These are phyloP conservation scores for Drosophila nikananu DNA, from an alignment of 1,140 invertebrate species.

Conservation along the genomic window DNA sequence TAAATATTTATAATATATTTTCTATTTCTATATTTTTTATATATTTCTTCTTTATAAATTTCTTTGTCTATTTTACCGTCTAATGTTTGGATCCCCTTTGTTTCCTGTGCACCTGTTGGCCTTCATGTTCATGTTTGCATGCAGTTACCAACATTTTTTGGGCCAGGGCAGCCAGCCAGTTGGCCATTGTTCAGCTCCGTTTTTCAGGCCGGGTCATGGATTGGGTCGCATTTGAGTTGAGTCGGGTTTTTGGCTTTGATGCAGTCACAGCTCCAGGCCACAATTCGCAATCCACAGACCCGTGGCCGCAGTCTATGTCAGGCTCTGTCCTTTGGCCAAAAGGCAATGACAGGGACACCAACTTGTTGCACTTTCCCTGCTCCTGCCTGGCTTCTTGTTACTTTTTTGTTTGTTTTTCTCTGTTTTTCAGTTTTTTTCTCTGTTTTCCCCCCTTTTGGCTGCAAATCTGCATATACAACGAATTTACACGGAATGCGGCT, in stretches of 20 bases:
- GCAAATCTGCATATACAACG: constrained; percentile 44
- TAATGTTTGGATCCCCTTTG: not conserved
- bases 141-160: constrained; percentile 61
- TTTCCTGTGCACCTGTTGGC: constrained; percentile 34
- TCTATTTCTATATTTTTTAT: not conserved
- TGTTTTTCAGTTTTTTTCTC: not conserved
- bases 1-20: not conserved
- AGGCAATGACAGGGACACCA: constrained; percentile 35
- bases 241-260: constrained; percentile 43
- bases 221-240: constrained; percentile 32
- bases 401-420: not conserved
- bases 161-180: constrained; percentile 37
- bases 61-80: too few relatives aligned
- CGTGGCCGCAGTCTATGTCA: constrained; percentile 9
- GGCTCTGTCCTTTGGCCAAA: constrained; percentile 33
- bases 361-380: constrained; percentile 49
- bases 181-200: constrained; percentile 39
- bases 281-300: constrained; percentile 6
- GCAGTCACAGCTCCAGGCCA: constrained; percentile 17
- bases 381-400: not conserved
- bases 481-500: constrained; percentile 25
- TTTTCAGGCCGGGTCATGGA: constrained; percentile 27
- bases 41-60: not conserved
- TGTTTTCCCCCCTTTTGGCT: not conserved
- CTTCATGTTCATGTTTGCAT: constrained; percentile 70